Percentiles rank a stretch among this genome's conserved stretches.
Conservation (phyloP, 2,888 invertebrate species). For the Strigamia crassipes region DNA sequence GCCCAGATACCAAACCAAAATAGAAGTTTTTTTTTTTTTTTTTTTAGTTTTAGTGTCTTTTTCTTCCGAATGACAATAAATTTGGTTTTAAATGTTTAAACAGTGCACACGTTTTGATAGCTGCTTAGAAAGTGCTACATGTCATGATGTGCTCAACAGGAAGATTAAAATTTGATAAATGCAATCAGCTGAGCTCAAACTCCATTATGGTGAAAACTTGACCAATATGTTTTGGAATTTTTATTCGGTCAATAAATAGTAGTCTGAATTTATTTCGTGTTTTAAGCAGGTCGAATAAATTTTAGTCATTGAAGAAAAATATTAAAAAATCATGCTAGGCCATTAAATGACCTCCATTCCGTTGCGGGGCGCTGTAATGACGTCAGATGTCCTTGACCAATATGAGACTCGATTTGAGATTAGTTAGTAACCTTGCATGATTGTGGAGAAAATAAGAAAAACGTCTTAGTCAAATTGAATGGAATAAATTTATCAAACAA, state of each 20-base stretch:
- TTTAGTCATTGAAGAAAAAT: neutral
- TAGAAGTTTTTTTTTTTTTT: neutral
- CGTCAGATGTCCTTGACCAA: slow-evolving; percentile 22
- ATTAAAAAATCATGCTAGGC: neutral
- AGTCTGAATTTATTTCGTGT: neutral
- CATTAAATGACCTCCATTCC: neutral
- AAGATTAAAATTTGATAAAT: slow-evolving; percentile 29
- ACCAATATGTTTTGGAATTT: neutral
- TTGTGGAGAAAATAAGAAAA: neutral
- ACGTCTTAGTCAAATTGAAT: neutral
- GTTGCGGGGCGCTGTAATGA: neutral
- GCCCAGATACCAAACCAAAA: neutral
- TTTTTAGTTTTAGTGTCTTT: neutral
- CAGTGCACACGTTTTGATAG: neutral
- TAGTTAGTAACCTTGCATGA: neutral
- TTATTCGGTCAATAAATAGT: neutral
- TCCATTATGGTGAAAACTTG: neutral
- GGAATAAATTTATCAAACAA: too few relatives aligned
- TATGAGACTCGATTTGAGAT: slow-evolving; percentile 8
- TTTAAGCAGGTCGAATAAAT: neutral
- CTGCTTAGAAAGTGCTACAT: neutral
- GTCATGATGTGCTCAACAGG: slow-evolving; percentile 5
- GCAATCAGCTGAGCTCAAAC: slow-evolving; percentile 24
- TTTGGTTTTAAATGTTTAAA: neutral
- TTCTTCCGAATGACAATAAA: neutral